Evolutionary conservation across 2,113 vertebrate species (phyloP), one percentile per base, ranked within the genome.

Genomic region (Hemiprocne comata): DNA sequence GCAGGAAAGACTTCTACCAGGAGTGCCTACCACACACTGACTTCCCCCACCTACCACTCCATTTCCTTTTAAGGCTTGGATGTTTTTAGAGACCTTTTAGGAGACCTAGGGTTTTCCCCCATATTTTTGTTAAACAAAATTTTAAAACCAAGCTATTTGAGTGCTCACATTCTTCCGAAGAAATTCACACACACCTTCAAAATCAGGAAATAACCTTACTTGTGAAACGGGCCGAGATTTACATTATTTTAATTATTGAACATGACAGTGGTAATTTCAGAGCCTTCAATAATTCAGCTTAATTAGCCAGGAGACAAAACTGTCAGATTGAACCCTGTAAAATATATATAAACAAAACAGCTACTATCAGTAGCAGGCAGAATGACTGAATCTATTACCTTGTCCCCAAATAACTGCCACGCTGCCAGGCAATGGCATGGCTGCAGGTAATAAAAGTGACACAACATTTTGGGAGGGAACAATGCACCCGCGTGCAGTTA

Each of bases 221-320:
- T 5, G 71, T 64, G 57, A 94, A 97, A 97, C 89, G 87, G 71
- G 91, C 62, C 85, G 60, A 76, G 71, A 71, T 89, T 83, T 84
- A 91, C 72, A 93, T 86, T 65, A 73, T 93, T 95, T 95, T 94
- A 91, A 94, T 94, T 92, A 96, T 94, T 80, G 61, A 94, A 93
- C 92, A 91, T 5, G 7, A 70, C 44, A 79, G 55, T 53, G 60
- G 94, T 95, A 42, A 94, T 94, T 93, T 85, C 91, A 87, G 29
- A 38, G 55, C 74, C 71, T 95, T 95, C 93, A 96, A 91, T 94
- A 95, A 96, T 92, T 96, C 84, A 96, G 38, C 73, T 85, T 91
- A 90, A 96, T 96, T 95, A 94, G 77, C 26, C 87, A 67, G 34
- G 81, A 96, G 91, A 93, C 87, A 95, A 94, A 87, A 95, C 92